Percentiles rank a stretch among this genome's conserved stretches.
phyloP scores from a whole-genome alignment of 2,113 vertebrate species.

The Crotalus helleri region DNA sequence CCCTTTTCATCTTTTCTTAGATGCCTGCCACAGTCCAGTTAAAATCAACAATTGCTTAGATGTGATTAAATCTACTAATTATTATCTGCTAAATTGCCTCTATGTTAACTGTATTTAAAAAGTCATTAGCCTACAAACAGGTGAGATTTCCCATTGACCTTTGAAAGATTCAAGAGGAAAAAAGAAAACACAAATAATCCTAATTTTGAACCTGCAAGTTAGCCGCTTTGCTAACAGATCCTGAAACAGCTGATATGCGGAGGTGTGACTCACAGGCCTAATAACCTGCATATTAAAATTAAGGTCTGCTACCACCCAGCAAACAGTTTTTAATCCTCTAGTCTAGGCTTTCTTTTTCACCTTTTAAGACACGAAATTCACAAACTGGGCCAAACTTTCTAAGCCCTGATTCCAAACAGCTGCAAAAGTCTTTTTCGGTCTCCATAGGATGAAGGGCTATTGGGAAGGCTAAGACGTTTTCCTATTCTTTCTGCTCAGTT shows the following conservation, averaged over 20 bases:
- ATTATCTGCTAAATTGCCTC: neutral
- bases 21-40: neutral
- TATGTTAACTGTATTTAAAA: neutral
- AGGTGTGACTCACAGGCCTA: neutral
- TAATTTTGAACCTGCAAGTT: neutral
- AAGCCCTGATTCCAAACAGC: neutral
- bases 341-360: neutral
- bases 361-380: neutral
- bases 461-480: neutral
- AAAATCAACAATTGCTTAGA: neutral
- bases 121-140: neutral
- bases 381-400: neutral
- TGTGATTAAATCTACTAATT: neutral
- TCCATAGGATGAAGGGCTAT: accelerated
- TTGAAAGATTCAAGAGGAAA: neutral
- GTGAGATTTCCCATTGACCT: neutral
- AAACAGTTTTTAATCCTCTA: neutral
- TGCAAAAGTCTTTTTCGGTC: accelerated
- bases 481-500: neutral
- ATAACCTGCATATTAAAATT: neutral
- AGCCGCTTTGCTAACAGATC: neutral
- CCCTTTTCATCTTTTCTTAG: no score
- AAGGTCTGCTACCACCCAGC: neutral
- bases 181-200: neutral
- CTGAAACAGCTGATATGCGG: neutral